A percentile compares a stretch with the other conserved stretches of the same genome.
Conservation (phyloP, 2,113 vertebrate species). For the Cyanistes caeruleus region DNA sequence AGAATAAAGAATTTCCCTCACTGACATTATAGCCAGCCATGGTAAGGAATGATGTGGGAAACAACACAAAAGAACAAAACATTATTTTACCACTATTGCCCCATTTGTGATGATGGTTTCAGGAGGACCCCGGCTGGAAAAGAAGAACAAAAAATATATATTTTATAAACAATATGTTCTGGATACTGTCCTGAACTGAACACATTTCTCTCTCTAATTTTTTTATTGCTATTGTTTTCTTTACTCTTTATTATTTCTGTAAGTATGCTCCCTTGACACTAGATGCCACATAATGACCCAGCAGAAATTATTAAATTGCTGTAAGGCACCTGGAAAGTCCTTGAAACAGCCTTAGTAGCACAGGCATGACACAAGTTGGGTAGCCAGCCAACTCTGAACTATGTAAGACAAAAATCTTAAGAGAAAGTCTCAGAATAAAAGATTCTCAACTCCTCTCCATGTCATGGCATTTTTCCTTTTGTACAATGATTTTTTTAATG, state of each 20-base stretch:
- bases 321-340: not conserved
- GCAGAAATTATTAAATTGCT: not conserved
- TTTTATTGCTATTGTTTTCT: not conserved
- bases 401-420: not conserved
- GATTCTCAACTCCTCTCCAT: not conserved
- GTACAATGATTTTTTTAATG: not conserved
- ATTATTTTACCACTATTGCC: slow-evolving; percentile 59
- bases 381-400: not conserved
- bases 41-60: not conserved
- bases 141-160: not conserved
- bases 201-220: not conserved
- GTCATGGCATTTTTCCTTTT: not conserved
- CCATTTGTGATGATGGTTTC: slow-evolving; percentile 67
- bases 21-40: not conserved
- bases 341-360: not conserved
- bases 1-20: not conserved
- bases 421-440: not conserved
- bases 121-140: slow-evolving; percentile 34
- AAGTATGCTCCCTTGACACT: not conserved
- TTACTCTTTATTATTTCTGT: not conserved
- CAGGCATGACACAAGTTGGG: too few species aligned
- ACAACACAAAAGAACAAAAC: not conserved
- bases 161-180: not conserved
- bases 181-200: not conserved
- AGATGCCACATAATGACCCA: not conserved